Conservation (phyloP, 2,113 vertebrate genomes). For the Falco punctatus region DNA sequence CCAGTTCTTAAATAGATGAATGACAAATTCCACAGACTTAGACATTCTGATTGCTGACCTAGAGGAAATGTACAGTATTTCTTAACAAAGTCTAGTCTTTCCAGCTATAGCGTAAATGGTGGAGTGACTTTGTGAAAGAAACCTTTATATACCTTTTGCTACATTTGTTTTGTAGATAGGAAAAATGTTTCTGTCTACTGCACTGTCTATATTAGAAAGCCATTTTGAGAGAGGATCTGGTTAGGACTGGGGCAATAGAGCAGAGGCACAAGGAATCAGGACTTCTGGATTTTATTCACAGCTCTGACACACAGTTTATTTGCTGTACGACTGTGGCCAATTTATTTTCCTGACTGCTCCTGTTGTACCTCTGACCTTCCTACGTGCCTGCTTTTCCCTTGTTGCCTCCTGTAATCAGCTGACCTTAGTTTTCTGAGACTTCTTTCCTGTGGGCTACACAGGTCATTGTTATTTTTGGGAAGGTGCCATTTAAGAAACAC, state of each 20-base stretch:
- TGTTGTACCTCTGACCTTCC: conserved; percentile 18
- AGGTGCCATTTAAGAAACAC: neutral
- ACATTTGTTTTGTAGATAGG: neutral
- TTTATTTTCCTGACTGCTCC: conserved; percentile 37
- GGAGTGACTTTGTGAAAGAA: neutral
- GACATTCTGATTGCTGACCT: neutral
- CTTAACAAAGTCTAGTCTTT: neutral
- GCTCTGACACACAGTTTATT: conserved; percentile 25
- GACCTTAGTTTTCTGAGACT: neutral
- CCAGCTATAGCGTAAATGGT: neutral
- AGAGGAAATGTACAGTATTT: neutral
- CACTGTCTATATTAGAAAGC: neutral
- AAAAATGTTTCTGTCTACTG: neutral
- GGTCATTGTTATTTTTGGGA: neutral
- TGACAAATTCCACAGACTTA: neutral
- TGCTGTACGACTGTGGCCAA: neutral
- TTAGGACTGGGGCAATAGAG: neutral
- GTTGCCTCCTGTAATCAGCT: neutral
- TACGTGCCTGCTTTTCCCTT: neutral
- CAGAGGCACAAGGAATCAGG: neutral
- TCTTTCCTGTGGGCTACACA: neutral
- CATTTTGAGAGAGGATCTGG: neutral
- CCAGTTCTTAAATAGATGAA: neutral
- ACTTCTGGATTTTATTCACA: conserved; percentile 17
- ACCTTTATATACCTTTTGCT: neutral